Evolutionary conservation across 2,797 vertebrate genomes (phyloP).

Genomic region (Danio tinwini): DNA sequence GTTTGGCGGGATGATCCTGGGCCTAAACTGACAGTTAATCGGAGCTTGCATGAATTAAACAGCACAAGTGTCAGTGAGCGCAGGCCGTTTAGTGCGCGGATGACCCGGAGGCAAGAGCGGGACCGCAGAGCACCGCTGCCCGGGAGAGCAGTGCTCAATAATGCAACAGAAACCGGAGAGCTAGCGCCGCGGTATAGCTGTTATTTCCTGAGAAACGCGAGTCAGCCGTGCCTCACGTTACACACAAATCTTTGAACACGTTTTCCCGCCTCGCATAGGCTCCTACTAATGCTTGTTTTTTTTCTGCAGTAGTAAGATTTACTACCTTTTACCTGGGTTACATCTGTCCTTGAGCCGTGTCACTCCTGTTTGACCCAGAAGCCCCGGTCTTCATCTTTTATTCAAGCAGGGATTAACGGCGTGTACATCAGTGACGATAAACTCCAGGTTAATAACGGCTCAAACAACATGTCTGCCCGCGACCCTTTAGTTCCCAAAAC

Average conservation of each 20-base stretch:
- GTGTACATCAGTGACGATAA: conserved; percentile 26
- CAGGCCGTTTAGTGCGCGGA: conserved; percentile 71
- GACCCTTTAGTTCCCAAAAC: conserved; percentile 27
- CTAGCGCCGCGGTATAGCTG: conserved; percentile 62
- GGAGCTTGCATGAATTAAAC: conserved; percentile 72
- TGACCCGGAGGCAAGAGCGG: conserved; percentile 68
- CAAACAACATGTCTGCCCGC: not conserved
- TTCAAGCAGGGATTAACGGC: conserved; percentile 54
- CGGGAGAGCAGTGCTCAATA: conserved; percentile 75
- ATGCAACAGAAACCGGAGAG: conserved; percentile 79
- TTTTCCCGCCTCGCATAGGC: not conserved
- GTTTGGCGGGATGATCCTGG: not conserved
- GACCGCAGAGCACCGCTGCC: conserved; percentile 63
- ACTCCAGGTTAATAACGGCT: conserved; percentile 36
- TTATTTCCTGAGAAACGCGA: conserved; percentile 68
- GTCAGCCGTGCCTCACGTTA: conserved; percentile 48
- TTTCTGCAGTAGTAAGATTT: conserved; percentile 8
- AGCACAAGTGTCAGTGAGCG: conserved; percentile 53
- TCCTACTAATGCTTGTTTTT: not conserved
- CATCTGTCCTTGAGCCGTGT: conserved; percentile 11
- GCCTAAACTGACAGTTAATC: conserved; percentile 35
- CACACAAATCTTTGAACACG: conserved; percentile 22
- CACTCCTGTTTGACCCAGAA: conserved; percentile 48
- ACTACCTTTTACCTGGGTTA: conserved; percentile 2
- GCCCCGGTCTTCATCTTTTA: conserved; percentile 53